Evolutionary conservation across 2,888 invertebrate genomes (phyloP).

Genomic region (Dilophus febrilis): DNA sequence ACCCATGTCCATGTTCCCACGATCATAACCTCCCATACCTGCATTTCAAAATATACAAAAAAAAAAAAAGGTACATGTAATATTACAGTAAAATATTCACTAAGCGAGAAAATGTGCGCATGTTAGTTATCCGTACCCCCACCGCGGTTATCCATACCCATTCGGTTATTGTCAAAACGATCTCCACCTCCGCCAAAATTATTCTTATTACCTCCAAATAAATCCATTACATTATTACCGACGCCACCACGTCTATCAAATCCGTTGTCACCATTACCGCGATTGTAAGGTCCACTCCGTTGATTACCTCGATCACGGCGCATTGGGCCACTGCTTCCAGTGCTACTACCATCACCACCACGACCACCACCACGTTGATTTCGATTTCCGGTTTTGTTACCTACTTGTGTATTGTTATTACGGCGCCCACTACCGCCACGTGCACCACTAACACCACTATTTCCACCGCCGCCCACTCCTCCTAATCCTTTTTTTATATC

Average conservation of each 20-base stretch:
- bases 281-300: slow-evolving; percentile 10
- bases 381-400: slow-evolving; percentile 12
- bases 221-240: slow-evolving; percentile 1
- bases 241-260: slow-evolving; percentile 8
- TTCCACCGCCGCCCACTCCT: slow-evolving; percentile 27
- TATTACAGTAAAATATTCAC: too few species aligned
- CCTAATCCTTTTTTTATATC: slow-evolving; percentile 37
- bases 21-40: too few species aligned
- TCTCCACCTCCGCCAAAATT: slow-evolving; percentile 5
- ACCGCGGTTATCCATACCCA: background rate
- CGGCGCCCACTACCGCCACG: slow-evolving; percentile 20
- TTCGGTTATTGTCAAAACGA: background rate
- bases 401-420: slow-evolving; percentile 14
- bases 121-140: too few species aligned
- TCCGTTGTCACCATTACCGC: slow-evolving; percentile 8
- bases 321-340: slow-evolving; percentile 24
- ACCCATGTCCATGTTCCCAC: background rate
- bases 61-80: too few species aligned
- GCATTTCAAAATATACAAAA: too few species aligned
- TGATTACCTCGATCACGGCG: slow-evolving; percentile 27
- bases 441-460: slow-evolving; percentile 26
- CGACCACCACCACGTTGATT: slow-evolving; percentile 17
- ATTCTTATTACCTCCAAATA: background rate
- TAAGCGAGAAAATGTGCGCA: too few species aligned
- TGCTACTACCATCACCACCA: slow-evolving; percentile 13